Percentiles rank a stretch among this genome's conserved stretches.
phyloP scores from a whole-genome alignment of 1,140 invertebrate genomes.

The Agrypnia vestita region DNA sequence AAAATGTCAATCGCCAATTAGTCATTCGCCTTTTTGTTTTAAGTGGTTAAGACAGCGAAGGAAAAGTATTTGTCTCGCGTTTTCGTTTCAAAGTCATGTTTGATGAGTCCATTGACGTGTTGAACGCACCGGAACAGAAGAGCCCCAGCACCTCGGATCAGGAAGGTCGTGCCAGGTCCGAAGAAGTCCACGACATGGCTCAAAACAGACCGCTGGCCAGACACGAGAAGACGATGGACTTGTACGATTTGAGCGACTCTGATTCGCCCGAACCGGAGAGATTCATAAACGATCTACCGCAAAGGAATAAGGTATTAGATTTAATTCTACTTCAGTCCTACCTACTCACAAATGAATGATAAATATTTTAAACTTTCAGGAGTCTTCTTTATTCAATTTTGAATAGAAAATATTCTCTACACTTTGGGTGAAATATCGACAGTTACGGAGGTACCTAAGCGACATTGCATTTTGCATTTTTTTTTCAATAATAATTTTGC shows the following conservation, averaged over 20 bases:
- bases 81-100: slow-evolving; percentile 62
- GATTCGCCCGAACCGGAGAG: slow-evolving; percentile 58
- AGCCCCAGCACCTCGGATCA: slow-evolving; percentile 63
- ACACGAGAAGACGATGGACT: slow-evolving; percentile 53
- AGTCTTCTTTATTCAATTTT: no score
- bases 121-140: slow-evolving; percentile 66
- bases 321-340: no score
- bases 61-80: not conserved
- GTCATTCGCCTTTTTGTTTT: not conserved
- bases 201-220: slow-evolving; percentile 55
- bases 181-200: slow-evolving; percentile 26
- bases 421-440: no score
- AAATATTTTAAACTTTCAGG: no score
- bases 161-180: not conserved
- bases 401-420: no score
- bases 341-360: no score
- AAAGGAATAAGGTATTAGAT: slow-evolving; percentile 47
- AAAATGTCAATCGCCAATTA: not conserved
- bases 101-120: slow-evolving; percentile 67
- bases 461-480: no score
- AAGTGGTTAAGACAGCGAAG: not conserved
- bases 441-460: no score
- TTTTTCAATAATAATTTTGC: no score
- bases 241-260: slow-evolving; percentile 59
- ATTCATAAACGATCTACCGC: slow-evolving; percentile 61